These are phyloP conservation scores for Halyomorpha halys DNA, from an alignment of 1,140 invertebrate species.

Conservation along the genomic window DNA sequence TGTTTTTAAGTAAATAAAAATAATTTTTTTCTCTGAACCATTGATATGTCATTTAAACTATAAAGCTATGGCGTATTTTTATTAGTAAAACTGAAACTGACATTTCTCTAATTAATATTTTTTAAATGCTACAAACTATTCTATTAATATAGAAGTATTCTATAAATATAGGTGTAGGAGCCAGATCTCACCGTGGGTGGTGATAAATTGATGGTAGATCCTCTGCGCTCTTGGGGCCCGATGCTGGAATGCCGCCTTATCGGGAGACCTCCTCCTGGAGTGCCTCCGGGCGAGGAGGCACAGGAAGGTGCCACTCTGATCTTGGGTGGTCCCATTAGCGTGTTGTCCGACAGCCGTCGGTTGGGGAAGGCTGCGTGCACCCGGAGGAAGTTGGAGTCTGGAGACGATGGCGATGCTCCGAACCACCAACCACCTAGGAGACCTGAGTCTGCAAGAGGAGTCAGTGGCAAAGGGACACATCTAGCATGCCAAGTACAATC, in stretches of 20 bases:
- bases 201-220: conserved; percentile 73
- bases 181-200: conserved; percentile 65
- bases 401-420: conserved; percentile 57
- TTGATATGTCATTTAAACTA: too few relatives aligned
- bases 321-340: conserved; percentile 69
- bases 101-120: too few relatives aligned
- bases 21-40: too few relatives aligned
- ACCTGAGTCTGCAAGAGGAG: conserved; percentile 39
- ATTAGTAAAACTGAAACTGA: too few relatives aligned
- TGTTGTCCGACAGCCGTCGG: conserved; percentile 80
- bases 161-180: background rate
- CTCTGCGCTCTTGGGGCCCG: conserved; percentile 72
- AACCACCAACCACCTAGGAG: conserved; percentile 63
- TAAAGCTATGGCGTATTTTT: too few relatives aligned
- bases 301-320: conserved; percentile 75
- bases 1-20: too few relatives aligned
- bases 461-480: background rate
- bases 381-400: conserved; percentile 75
- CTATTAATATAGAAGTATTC: too few relatives aligned
- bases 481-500: background rate
- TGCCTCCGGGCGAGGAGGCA: conserved; percentile 71
- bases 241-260: conserved; percentile 80
- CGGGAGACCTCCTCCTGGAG: conserved; percentile 64
- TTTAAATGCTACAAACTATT: too few relatives aligned
- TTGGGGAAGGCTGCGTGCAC: conserved; percentile 71